Conservation (phyloP, 2,797 vertebrate species). For the Podargus strigoides region DNA sequence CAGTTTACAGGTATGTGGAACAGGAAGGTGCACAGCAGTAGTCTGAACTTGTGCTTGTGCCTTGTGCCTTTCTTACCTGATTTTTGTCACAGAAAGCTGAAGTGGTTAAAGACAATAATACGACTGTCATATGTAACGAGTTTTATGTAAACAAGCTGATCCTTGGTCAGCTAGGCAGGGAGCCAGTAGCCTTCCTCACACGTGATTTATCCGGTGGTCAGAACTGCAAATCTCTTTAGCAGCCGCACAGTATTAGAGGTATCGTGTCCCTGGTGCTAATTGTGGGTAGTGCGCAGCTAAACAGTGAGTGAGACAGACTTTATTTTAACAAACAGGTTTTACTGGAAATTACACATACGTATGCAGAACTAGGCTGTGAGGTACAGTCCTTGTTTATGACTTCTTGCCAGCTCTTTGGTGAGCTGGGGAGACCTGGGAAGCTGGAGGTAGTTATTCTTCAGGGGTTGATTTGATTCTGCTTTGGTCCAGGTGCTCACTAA, state of each 20-base stretch:
- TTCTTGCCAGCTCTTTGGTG: background rate
- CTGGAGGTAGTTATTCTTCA: background rate
- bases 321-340: background rate
- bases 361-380: background rate
- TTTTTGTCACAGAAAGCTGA: background rate
- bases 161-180: background rate
- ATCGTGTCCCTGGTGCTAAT: background rate
- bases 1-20: background rate
- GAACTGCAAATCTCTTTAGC: constrained; percentile 15
- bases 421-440: background rate
- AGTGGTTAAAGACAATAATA: background rate
- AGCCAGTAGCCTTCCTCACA: background rate
- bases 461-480: background rate
- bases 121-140: accelerated
- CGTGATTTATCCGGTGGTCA: accelerated
- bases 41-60: background rate
- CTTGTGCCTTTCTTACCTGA: background rate
- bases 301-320: background rate
- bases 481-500: background rate
- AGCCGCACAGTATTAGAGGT: background rate
- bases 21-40: background rate
- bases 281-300: background rate
- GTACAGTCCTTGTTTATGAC: background rate
- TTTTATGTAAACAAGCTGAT: constrained; percentile 14
- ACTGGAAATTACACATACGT: background rate